Evolutionary conservation across 2,797 vertebrate genomes (phyloP).

Genomic region (Apogon hyalosoma): DNA sequence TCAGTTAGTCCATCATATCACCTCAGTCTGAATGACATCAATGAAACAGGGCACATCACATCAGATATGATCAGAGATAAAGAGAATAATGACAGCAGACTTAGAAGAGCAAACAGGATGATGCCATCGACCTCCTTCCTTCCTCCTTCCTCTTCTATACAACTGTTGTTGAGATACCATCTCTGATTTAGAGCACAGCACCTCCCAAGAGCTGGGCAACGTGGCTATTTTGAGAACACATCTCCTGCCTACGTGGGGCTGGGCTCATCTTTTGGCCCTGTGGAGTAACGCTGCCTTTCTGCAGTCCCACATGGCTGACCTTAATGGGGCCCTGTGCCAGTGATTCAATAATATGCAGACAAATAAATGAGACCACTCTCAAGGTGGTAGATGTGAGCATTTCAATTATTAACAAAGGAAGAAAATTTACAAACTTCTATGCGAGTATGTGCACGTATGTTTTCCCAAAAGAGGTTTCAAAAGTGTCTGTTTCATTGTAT

Average conservation of each 20-base stretch:
- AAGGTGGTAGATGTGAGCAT: neutral
- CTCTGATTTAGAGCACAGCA: constrained; percentile 53
- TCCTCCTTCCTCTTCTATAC: constrained; percentile 59
- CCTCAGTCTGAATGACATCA: constrained; percentile 41
- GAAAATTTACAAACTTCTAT: neutral
- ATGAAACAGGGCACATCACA: constrained; percentile 19
- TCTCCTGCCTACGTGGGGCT: constrained; percentile 62
- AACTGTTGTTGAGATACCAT: constrained; percentile 64
- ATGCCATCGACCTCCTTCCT: constrained; percentile 61
- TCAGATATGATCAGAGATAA: constrained; percentile 50
- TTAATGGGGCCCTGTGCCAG: constrained; percentile 1
- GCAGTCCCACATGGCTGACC: constrained; percentile 15
- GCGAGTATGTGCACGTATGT: neutral
- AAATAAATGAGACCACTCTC: neutral
- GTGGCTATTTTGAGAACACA: constrained; percentile 58
- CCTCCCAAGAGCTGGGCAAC: constrained; percentile 45
- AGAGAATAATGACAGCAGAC: constrained; percentile 41
- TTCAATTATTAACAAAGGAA: neutral
- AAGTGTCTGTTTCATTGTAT: neutral
- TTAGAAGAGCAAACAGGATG: constrained; percentile 67
- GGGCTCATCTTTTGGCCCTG: constrained; percentile 56
- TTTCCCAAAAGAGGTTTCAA: neutral
- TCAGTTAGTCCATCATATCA: constrained; percentile 28
- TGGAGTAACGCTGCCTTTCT: constrained; percentile 11
- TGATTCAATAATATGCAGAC: constrained; percentile 3